Percentiles rank a stretch among this genome's conserved stretches.
Evolutionary conservation across 2,888 invertebrate genomes (phyloP).

Genomic region (Podotricha telesiphe): DNA sequence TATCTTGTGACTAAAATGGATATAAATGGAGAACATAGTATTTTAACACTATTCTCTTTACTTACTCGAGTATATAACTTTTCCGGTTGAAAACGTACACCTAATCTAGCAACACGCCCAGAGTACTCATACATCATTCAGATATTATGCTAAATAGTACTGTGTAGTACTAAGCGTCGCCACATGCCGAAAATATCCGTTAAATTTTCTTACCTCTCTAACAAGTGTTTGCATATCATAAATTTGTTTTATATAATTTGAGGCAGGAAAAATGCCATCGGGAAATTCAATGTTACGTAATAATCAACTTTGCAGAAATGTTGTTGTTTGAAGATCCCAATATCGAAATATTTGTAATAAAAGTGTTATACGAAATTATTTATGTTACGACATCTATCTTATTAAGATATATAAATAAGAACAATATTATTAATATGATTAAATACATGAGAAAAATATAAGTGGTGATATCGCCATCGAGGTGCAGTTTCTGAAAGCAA

Average conservation of each 20-base stretch:
- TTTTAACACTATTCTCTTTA: too few species aligned
- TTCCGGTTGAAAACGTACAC: not conserved
- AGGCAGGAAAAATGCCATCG: not conserved
- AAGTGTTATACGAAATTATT: too few species aligned
- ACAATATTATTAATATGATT: too few species aligned
- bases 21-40: too few species aligned
- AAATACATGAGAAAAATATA: too few species aligned
- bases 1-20: too few species aligned
- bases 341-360: too few species aligned
- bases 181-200: constrained; percentile 30
- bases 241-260: constrained; percentile 4
- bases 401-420: too few species aligned
- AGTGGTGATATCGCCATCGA: too few species aligned
- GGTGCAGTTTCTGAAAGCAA: too few species aligned
- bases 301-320: not conserved
- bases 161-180: constrained; percentile 41
- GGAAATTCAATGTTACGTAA: not conserved
- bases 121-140: constrained; percentile 38
- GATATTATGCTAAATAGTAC: constrained; percentile 43
- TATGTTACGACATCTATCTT: too few species aligned
- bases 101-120: not conserved
- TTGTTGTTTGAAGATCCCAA: too few species aligned
- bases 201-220: constrained; percentile 18
- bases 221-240: constrained; percentile 26
- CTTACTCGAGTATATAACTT: not conserved